phyloP scores from a whole-genome alignment of 2,797 vertebrate genomes.

The Selene dorsalis region DNA sequence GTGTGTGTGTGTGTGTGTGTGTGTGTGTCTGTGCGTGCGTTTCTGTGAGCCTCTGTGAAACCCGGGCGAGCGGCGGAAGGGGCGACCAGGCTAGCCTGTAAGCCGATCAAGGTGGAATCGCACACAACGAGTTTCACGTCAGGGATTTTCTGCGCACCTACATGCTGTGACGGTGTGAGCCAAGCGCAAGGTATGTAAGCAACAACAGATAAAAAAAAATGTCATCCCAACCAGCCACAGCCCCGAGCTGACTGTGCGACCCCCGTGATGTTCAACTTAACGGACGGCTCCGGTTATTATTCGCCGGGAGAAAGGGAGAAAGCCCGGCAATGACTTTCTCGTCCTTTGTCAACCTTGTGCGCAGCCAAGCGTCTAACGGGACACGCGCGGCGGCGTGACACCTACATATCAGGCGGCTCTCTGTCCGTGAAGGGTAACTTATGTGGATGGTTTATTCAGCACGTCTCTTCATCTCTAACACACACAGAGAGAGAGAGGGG shows the following conservation, averaged over 20 bases:
- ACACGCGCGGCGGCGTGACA: background rate
- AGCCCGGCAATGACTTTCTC: slow-evolving; percentile 28
- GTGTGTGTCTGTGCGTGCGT: slow-evolving; percentile 59
- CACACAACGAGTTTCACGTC: slow-evolving; percentile 68
- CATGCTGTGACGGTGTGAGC: slow-evolving; percentile 72
- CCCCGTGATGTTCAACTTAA: slow-evolving; percentile 41
- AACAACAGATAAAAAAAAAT: background rate
- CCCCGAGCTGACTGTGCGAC: slow-evolving; percentile 2
- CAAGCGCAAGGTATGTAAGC: slow-evolving; percentile 76
- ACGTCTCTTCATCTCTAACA: slow-evolving; percentile 22
- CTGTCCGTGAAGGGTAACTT: slow-evolving; percentile 38
- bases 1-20: slow-evolving; percentile 59
- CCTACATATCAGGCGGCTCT: slow-evolving; percentile 6
- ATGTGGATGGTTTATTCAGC: slow-evolving; percentile 19
- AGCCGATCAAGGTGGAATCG: slow-evolving; percentile 85
- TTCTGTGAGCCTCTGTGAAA: slow-evolving; percentile 63
- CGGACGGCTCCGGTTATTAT: slow-evolving; percentile 54
- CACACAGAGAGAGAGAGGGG: background rate
- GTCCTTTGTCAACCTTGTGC: slow-evolving; percentile 78
- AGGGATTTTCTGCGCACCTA: slow-evolving; percentile 69
- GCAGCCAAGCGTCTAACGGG: background rate
- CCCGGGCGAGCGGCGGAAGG: slow-evolving; percentile 55
- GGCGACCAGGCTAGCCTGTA: slow-evolving; percentile 70
- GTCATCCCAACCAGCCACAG: slow-evolving; percentile 18
- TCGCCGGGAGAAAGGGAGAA: slow-evolving; percentile 26